A percentile compares a stretch with the other conserved stretches of the same genome.
phyloP scores from a whole-genome alignment of 2,888 invertebrate genomes.

The Chloroclysta siterata region DNA sequence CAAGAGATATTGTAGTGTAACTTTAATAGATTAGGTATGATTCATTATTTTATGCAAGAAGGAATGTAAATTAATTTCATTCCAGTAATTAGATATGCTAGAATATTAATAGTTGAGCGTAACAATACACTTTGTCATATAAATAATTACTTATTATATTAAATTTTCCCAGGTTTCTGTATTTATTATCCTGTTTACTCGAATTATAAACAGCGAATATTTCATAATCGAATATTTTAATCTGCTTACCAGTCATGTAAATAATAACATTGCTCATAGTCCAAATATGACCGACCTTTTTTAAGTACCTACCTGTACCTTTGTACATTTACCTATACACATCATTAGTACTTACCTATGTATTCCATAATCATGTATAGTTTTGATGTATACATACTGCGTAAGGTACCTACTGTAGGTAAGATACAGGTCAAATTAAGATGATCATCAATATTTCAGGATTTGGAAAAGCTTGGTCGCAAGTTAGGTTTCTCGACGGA shows the following conservation, averaged over 20 bases:
- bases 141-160: background rate
- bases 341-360: background rate
- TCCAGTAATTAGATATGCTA: background rate
- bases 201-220: background rate
- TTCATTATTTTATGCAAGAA: no score
- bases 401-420: no score
- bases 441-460: slow-evolving; percentile 73
- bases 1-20: no score
- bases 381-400: no score
- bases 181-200: background rate
- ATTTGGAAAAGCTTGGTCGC: slow-evolving; percentile 94
- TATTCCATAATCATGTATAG: no score
- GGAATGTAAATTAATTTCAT: no score
- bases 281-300: background rate
- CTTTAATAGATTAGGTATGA: no score
- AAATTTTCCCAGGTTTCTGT: background rate
- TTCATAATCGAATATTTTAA: no score
- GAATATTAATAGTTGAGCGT: background rate
- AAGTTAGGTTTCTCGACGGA: slow-evolving; percentile 92
- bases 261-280: background rate
- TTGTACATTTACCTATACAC: background rate
- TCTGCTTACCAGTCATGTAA: background rate
- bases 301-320: background rate
- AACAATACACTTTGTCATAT: no score
- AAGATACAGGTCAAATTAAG: background rate